phyloP scores from a whole-genome alignment of 1,140 invertebrate genomes.

The Lepidurus arcticus region DNA sequence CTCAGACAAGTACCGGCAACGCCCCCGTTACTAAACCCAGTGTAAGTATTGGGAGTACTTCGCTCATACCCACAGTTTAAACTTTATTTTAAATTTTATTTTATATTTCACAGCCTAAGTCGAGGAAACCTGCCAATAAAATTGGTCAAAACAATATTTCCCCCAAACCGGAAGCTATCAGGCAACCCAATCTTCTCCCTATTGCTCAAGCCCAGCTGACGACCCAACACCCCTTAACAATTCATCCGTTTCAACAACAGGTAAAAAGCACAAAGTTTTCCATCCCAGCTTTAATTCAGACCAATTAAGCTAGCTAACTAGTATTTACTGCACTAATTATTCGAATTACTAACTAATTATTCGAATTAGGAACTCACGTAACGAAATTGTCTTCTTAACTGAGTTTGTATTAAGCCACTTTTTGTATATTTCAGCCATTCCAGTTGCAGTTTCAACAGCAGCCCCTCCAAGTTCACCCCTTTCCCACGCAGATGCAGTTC shows the following conservation, averaged over 20 bases:
- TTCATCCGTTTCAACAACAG: not conserved
- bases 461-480: slow-evolving; percentile 37
- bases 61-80: not conserved
- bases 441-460: slow-evolving; percentile 34
- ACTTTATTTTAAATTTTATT: not conserved
- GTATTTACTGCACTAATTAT: not conserved
- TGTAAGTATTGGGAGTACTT: slow-evolving; percentile 38
- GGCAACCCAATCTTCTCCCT: not conserved
- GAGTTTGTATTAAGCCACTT: not conserved
- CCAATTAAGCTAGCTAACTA: not conserved
- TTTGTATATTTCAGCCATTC: slow-evolving; percentile 34
- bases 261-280: not conserved
- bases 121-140: slow-evolving; percentile 34
- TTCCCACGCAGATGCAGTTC: slow-evolving; percentile 39
- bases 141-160: not conserved
- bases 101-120: not conserved
- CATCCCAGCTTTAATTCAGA: not conserved
- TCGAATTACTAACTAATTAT: no score
- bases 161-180: not conserved
- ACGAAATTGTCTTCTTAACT: not conserved
- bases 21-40: slow-evolving; percentile 37
- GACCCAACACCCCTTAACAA: not conserved
- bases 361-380: not conserved
- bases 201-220: slow-evolving; percentile 17
- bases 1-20: slow-evolving; percentile 61